A percentile compares a stretch with the other conserved stretches of the same genome.
phyloP scores from a whole-genome alignment of 2,797 vertebrate species.

The Dromococcyx pavoninus region DNA sequence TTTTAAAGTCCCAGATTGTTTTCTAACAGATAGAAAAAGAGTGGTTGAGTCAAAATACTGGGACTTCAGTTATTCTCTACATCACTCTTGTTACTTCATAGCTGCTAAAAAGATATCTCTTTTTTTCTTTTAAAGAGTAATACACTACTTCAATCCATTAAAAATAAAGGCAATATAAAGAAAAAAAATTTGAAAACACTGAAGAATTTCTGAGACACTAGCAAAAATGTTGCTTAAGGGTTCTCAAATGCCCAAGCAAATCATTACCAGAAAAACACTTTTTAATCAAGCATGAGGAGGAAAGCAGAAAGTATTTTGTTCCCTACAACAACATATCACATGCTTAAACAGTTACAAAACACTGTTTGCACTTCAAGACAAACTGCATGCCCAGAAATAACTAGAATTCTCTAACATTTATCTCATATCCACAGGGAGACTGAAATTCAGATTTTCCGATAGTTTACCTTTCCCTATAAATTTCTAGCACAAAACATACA shows the following conservation, averaged over 20 bases:
- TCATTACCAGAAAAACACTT: neutral
- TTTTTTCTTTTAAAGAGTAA: neutral
- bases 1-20: neutral
- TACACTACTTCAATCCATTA: neutral
- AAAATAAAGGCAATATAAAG: neutral
- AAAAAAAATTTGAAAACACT: neutral
- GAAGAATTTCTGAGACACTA: neutral
- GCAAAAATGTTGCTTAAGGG: neutral
- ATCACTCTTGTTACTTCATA: neutral
- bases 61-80: neutral
- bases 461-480: neutral
- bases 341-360: neutral
- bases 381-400: neutral
- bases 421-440: neutral
- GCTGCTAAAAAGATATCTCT: neutral
- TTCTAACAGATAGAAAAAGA: neutral
- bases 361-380: neutral
- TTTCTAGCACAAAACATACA: neutral
- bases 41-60: neutral
- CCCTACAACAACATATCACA: neutral
- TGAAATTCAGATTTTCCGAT: neutral
- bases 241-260: slow-evolving; percentile 1
- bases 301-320: neutral
- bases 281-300: neutral
- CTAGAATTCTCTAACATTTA: neutral